Percentiles rank a stretch among this genome's conserved stretches.
Evolutionary conservation across 2,113 vertebrate species (phyloP).

Genomic region (Pampusana beccarii): DNA sequence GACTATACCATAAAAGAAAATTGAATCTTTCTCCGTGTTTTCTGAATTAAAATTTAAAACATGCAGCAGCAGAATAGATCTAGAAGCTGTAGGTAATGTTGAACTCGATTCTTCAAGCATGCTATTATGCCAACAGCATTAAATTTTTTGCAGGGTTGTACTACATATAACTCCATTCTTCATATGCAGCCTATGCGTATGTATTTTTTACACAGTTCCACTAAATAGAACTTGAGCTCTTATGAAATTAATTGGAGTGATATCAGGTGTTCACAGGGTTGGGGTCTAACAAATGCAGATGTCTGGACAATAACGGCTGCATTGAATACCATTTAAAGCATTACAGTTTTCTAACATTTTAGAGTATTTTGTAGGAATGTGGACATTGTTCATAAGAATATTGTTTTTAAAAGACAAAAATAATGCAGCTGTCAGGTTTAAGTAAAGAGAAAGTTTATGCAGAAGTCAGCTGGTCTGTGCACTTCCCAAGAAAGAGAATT

Average conservation of each 20-base stretch:
- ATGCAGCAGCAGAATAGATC: not conserved
- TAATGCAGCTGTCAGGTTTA: not conserved
- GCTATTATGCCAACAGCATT: not conserved
- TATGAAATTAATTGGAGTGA: not conserved
- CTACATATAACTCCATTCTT: not conserved
- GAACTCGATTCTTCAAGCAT: not conserved
- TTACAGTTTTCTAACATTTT: not conserved
- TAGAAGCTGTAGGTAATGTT: not conserved
- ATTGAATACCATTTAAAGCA: not conserved
- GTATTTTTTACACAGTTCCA: not conserved
- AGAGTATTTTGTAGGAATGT: not conserved
- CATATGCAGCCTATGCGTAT: not conserved
- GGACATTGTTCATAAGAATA: not conserved
- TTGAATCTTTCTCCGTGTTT: not conserved
- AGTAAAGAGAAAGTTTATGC: not conserved
- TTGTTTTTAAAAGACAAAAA: not conserved
- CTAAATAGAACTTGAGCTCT: not conserved
- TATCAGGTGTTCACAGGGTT: not conserved
- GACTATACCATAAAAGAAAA: constrained; percentile 3
- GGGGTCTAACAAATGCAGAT: not conserved
- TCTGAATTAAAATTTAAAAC: constrained; percentile 48
- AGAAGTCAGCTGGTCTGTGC: not conserved
- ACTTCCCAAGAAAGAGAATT: not conserved
- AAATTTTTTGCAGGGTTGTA: not conserved
- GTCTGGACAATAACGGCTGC: not conserved